Conservation (phyloP, 53 echinoderm and acorn worm species). For the Apostichopus leukothele region DNA sequence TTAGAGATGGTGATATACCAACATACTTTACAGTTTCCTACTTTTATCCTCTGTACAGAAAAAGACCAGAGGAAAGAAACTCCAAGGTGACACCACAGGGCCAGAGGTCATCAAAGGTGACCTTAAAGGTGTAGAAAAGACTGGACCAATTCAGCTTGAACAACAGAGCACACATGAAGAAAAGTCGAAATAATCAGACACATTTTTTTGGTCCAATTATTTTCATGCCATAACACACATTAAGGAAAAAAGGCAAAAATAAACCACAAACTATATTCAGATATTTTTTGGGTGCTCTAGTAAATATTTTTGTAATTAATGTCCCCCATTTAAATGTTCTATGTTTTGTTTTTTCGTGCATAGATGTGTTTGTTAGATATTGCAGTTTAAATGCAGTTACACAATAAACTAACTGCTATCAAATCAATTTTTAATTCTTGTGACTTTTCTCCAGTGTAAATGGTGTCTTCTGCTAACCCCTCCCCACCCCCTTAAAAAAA, state of each 20-base stretch:
- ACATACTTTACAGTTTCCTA: too few species aligned
- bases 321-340: background rate
- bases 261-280: background rate
- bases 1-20: too few species aligned
- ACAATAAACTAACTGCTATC: too few species aligned
- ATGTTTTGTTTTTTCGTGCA: background rate
- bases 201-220: too few species aligned
- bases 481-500: too few species aligned
- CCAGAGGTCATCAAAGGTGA: background rate
- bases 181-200: background rate
- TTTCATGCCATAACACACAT: too few species aligned
- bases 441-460: too few species aligned
- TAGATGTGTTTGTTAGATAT: too few species aligned
- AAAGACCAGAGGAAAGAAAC: background rate
- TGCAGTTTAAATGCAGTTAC: too few species aligned
- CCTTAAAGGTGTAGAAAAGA: constrained; percentile 1
- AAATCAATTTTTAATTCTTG: too few species aligned
- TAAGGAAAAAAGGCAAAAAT: background rate
- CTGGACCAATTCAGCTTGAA: background rate
- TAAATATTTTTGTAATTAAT: constrained; percentile 12
- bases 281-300: background rate
- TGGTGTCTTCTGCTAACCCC: too few species aligned
- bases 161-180: background rate
- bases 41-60: background rate
- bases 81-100: background rate